A percentile compares a stretch with the other conserved stretches of the same genome.
Conservation (phyloP, 37 sponge, comb jelly and placozoan species). For the Geodia barretti region DNA sequence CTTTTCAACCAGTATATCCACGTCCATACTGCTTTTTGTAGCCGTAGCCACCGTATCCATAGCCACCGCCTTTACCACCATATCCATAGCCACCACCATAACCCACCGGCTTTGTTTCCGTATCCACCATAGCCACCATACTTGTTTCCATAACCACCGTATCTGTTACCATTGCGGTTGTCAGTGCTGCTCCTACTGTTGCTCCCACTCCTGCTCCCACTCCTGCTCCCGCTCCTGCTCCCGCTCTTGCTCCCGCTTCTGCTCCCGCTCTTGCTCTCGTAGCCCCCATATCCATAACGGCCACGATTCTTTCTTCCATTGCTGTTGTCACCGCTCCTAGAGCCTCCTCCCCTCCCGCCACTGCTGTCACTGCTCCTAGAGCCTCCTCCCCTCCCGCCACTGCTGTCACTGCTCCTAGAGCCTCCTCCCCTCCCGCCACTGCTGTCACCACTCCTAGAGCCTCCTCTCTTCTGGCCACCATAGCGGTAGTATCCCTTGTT, state of each 20-base stretch:
- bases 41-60: background rate
- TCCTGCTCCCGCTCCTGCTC: conserved; percentile 10
- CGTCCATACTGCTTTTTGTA: no score
- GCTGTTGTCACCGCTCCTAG: background rate
- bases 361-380: conserved; percentile 3
- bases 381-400: background rate
- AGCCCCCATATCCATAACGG: background rate
- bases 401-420: background rate
- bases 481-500: background rate
- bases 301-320: background rate
- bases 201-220: background rate
- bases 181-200: conserved; percentile 7
- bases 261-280: conserved; percentile 1
- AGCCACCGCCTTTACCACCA: background rate
- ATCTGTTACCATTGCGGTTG: background rate
- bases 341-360: background rate
- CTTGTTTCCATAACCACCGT: no score
- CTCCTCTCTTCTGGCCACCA: background rate
- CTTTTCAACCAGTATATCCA: no score
- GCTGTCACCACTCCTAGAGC: background rate
- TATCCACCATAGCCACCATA: no score
- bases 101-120: no score
- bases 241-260: conserved; percentile 3
- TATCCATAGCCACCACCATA: background rate
- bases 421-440: background rate